Conservation (phyloP, 2,797 vertebrate genomes). For the Brachymystax lenok region DNA sequence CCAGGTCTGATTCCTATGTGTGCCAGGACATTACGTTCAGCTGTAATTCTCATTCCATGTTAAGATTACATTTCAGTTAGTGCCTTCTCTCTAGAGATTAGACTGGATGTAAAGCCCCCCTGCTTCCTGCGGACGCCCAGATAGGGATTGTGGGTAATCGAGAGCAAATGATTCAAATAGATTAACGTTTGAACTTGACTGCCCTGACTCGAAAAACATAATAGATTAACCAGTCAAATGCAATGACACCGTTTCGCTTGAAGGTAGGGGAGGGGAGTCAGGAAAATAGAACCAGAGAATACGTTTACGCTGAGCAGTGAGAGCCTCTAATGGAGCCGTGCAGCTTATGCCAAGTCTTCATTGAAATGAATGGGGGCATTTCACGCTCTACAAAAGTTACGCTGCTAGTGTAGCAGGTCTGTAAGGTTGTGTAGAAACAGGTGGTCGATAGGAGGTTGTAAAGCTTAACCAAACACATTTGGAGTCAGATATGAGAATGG, state of each 20-base stretch:
- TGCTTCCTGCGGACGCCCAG: slow-evolving; percentile 30
- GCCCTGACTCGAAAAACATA: slow-evolving; percentile 1
- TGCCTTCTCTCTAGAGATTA: slow-evolving; percentile 53
- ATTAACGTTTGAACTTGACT: slow-evolving; percentile 51
- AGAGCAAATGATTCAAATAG: slow-evolving; percentile 59
- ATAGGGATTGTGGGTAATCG: slow-evolving; percentile 44
- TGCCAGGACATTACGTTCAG: slow-evolving; percentile 38
- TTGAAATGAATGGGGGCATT: not conserved
- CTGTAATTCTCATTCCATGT: slow-evolving; percentile 42
- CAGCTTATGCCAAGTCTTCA: not conserved
- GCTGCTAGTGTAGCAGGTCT: not conserved
- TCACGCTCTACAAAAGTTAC: not conserved
- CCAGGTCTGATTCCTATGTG: slow-evolving; percentile 38
- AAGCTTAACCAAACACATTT: slow-evolving; percentile 50
- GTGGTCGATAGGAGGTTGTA: slow-evolving; percentile 41
- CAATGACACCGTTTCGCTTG: slow-evolving; percentile 36
- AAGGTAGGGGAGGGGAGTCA: not conserved
- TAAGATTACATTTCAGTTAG: slow-evolving; percentile 43
- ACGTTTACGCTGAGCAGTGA: not conserved
- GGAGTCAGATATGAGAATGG: slow-evolving; percentile 36
- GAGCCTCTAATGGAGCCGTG: not conserved
- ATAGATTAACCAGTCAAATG: slow-evolving; percentile 12
- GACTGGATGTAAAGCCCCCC: slow-evolving; percentile 40
- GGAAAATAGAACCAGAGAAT: not conserved
- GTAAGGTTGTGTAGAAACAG: not conserved